Evolutionary conservation across 2,113 vertebrate species (phyloP), one percentile per base, ranked within the genome.

Genomic region (Galemys pyrenaicus): DNA sequence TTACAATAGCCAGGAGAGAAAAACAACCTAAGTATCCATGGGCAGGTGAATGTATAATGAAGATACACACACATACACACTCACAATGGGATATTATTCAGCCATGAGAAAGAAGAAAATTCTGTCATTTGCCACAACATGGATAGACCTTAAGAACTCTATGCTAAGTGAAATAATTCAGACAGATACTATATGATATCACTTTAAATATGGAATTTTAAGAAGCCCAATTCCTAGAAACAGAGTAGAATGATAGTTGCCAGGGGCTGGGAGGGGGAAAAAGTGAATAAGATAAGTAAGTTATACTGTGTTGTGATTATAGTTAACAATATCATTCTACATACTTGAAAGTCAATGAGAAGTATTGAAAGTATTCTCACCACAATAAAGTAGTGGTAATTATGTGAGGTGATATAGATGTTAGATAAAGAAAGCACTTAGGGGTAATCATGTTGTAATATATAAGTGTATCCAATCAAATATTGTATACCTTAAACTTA

Each of bases 301-400:
- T 74, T 83, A 56, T 91, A n/a, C 0, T 54, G 15, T 35, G 41
- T 83, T 19, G n/a, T 13, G 28, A 74, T 64, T 73, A 74, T 41
- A 74, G 28, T 83, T 73, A 74, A 83, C 19, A 51, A 37, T 17
- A 82, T 6, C 73, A 6, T 41, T 39, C 68, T 74, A 64, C 26
- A 51, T 15, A n/a, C 41, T 41, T 65, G 56, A 54, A 74, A 64
- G 28, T 41, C 74, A 44, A 26, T 87, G 26, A 46, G 62, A 68
- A 56, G 51, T 39, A 13, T n/a, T 74, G 26, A 91, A 41, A 82
- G 67, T 90, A 13, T 41, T 74, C 32, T 65, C 22, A 74, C 9
- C 67, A 91, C 44, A 91, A 39, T 54, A 83, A 83, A 83, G 54
- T 64, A 83, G 64, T 37, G 35, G 68, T 74, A 91, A n/a, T 32